Conservation (phyloP, 2,888 invertebrate genomes). For the Pyrochroa serraticornis region DNA sequence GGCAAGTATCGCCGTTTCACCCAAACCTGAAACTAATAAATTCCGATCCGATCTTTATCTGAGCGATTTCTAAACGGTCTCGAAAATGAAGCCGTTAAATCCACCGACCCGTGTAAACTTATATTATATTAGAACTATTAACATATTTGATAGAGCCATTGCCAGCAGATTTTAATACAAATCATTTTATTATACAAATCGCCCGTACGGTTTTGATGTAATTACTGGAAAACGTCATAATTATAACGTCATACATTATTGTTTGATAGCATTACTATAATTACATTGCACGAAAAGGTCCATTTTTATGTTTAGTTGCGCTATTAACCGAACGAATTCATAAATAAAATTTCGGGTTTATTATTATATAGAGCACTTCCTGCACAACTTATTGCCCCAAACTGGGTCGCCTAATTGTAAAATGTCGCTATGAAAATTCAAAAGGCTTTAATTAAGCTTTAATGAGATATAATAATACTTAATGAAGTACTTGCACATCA, state of each 20-base stretch:
- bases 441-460: no score
- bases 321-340: conserved; percentile 20
- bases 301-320: conserved; percentile 6
- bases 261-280: conserved; percentile 11
- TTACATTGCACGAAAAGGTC: conserved; percentile 15
- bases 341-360: conserved; percentile 11
- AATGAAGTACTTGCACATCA: no score
- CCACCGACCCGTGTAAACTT: conserved; percentile 27
- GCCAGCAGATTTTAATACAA: conserved; percentile 25
- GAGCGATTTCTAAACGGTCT: conserved; percentile 15
- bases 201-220: conserved; percentile 12
- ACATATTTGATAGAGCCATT: conserved; percentile 27
- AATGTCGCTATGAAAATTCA: neutral
- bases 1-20: conserved; percentile 14
- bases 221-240: conserved; percentile 27
- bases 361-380: conserved; percentile 1
- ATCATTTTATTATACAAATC: conserved; percentile 30
- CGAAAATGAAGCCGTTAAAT: conserved; percentile 28
- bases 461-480: no score
- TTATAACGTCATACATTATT: conserved; percentile 25
- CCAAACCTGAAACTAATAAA: conserved; percentile 18
- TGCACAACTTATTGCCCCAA: neutral
- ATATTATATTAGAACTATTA: conserved; percentile 21
- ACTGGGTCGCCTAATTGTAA: neutral
- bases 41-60: conserved; percentile 22